Conservation (phyloP, 2,888 invertebrate genomes). For the Machimus atricapillus region DNA sequence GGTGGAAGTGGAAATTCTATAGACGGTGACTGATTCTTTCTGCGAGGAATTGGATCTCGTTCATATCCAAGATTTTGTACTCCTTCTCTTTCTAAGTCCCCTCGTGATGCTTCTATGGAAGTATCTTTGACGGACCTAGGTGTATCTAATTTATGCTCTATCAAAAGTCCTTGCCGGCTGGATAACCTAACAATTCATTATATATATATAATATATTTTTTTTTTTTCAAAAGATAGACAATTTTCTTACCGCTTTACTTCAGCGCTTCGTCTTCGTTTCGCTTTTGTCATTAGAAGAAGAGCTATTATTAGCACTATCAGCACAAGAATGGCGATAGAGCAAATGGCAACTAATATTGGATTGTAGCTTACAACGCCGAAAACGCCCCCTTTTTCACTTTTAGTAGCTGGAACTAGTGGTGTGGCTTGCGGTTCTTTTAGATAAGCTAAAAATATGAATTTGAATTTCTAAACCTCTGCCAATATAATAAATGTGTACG, state of each 20-base stretch:
- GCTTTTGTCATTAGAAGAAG: slow-evolving; percentile 58
- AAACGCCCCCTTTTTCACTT: slow-evolving; percentile 53
- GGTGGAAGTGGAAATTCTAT: slow-evolving; percentile 51
- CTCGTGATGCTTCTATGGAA: slow-evolving; percentile 43
- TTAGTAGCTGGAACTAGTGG: slow-evolving; percentile 60
- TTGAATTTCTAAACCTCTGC: neutral
- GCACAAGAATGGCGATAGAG: slow-evolving; percentile 56
- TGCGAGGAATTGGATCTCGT: slow-evolving; percentile 49
- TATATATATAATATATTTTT: too few relatives aligned
- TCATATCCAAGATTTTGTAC: slow-evolving; percentile 59
- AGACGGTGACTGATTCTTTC: slow-evolving; percentile 48
- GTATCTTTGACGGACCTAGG: slow-evolving; percentile 51
- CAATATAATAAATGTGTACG: slow-evolving; percentile 67
- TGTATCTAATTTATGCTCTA: slow-evolving; percentile 10
- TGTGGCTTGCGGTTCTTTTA: slow-evolving; percentile 61
- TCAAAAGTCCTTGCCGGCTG: slow-evolving; percentile 41
- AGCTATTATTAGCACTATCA: slow-evolving; percentile 56
- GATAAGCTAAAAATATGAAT: slow-evolving; percentile 55
- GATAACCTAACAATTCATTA: slow-evolving; percentile 38
- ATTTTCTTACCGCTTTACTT: slow-evolving; percentile 1
- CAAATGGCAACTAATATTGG: slow-evolving; percentile 57
- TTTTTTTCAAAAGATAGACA: neutral
- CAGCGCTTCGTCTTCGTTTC: slow-evolving; percentile 46
- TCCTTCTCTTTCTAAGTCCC: slow-evolving; percentile 49
- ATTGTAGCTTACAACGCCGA: slow-evolving; percentile 57